Base-by-base conservation (phyloP, 1,140 invertebrate genomes). In the Drosophila mauritiana region DNA sequence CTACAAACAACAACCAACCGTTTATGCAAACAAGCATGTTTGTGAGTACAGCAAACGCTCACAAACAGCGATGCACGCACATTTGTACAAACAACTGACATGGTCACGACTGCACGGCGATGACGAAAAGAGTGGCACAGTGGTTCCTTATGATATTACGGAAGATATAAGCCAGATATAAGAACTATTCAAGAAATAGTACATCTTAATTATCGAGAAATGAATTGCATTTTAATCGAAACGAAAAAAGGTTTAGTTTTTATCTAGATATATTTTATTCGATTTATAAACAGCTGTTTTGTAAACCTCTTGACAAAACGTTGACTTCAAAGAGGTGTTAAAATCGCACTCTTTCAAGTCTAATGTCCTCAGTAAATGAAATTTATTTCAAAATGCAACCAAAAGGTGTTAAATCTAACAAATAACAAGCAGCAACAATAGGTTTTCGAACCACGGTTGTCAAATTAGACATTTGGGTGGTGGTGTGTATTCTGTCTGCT, bases 11-110 rank as follows among this genome's bases (percentile, higher is more conserved):
- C 70, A 61, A 31, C 43, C 43, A n/a, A 37, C 36, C 55, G 73
- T 70, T 77, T 76, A 76, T 77, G 73, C 73, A 76, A 76, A 76
- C 61, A 76, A 75, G 55, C 54, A 68, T 59, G 59, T 57, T 51
- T 74, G 37, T 43, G 37, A 39, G 15, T 43, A 48, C 22, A 57
- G 46, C 45, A 68, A 27, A 55, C 49, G 27, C 48, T 25, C 46
- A 52, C 45, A 48, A n/a, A 61, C 25, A 64, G 12, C 49, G 20
- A 58, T 20, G 67, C 42, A 75, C 20, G 40, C n/a, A 42, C 5
- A 8, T 49, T 42, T 4, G 10, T 25, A 52, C 12, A 22, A 13
- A 63, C 27, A 31, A 15, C 39, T 11, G 52, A 64, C 62, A 64
- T 64, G 62, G 37, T 64, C 36, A 68, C 64, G 45, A 68, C 36